Evolutionary conservation across 2,797 vertebrate genomes (phyloP).

Genomic region (Molossus alvarezi): DNA sequence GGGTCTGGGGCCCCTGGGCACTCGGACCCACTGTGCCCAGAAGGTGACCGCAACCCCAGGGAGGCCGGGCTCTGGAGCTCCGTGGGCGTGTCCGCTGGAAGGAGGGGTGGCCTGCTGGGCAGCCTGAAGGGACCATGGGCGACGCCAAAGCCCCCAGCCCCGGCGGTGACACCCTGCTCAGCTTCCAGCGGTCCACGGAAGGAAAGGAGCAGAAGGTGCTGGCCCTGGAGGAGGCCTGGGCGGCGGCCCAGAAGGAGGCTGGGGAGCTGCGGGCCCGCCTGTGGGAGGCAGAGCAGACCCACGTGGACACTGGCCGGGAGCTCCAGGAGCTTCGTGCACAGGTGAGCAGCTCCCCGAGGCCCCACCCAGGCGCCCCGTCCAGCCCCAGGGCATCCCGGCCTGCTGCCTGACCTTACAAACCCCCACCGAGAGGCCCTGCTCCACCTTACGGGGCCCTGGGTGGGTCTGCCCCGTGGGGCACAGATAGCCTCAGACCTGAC

Average conservation of each 20-base stretch:
- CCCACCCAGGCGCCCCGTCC: background rate
- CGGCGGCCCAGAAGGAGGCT: conserved; percentile 89
- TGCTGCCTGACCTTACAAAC: background rate
- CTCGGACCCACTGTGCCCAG: background rate
- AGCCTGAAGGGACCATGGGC: accelerated
- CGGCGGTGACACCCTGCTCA: conserved; percentile 69
- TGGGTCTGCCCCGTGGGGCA: accelerated
- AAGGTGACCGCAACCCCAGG: background rate
- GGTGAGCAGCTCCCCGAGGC: conserved; percentile 85
- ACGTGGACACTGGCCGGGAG: conserved; percentile 89
- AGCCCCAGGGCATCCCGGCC: background rate
- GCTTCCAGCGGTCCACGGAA: conserved; percentile 91
- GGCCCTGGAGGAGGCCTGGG: conserved; percentile 90
- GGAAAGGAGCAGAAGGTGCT: conserved; percentile 91
- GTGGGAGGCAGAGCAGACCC: conserved; percentile 90
- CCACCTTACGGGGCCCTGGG: accelerated
- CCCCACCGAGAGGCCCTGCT: background rate
- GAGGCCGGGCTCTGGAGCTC: background rate
- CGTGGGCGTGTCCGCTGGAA: accelerated
- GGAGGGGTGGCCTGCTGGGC: background rate
- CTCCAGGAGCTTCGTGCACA: conserved; percentile 93
- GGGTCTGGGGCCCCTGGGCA: background rate
- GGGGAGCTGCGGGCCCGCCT: conserved; percentile 88
- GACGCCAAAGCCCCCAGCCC: background rate
- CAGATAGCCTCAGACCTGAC: background rate